Conservation (phyloP, 2,797 vertebrate genomes). For the Melanotaenia pygmaea region DNA sequence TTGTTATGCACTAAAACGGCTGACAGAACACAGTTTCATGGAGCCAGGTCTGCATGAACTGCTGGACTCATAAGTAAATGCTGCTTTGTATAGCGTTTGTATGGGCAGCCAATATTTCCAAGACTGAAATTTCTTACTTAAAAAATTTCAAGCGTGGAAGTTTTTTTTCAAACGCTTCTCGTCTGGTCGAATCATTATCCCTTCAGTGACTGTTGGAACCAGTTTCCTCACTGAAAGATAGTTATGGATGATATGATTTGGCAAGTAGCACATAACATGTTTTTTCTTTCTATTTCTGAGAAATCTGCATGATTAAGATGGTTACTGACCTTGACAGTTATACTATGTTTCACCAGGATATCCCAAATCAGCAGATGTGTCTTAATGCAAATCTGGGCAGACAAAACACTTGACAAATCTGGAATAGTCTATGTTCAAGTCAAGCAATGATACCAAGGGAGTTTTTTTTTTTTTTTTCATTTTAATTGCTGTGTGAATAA, state of each 20-base stretch:
- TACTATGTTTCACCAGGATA: constrained; percentile 72
- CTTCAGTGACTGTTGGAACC: constrained; percentile 52
- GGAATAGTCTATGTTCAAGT: constrained; percentile 70
- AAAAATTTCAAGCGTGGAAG: constrained; percentile 4
- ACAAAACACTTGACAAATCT: constrained; percentile 70
- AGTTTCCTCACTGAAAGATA: constrained; percentile 53
- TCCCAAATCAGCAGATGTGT: constrained; percentile 62
- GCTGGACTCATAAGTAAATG: constrained; percentile 8
- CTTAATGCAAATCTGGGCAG: constrained; percentile 77
- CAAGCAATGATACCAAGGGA: constrained; percentile 52
- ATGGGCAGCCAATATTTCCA: constrained; percentile 21
- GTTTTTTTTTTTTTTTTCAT: background rate
- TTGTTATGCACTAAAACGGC: constrained; percentile 27
- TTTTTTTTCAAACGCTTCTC: constrained; percentile 23
- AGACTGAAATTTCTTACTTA: background rate
- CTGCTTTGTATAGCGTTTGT: constrained; percentile 11
- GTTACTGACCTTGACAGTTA: constrained; percentile 73
- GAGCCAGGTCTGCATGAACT: constrained; percentile 14
- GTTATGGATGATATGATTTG: constrained; percentile 61
- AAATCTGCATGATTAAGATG: constrained; percentile 62
- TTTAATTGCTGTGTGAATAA: constrained; percentile 1
- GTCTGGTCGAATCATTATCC: constrained; percentile 40
- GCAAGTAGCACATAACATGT: constrained; percentile 39
- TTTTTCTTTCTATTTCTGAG: constrained; percentile 49
- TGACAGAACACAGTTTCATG: constrained; percentile 16